These are phyloP conservation scores for Priapulus caudatus DNA, from an alignment of 2,888 invertebrate species.

Conservation along the genomic window DNA sequence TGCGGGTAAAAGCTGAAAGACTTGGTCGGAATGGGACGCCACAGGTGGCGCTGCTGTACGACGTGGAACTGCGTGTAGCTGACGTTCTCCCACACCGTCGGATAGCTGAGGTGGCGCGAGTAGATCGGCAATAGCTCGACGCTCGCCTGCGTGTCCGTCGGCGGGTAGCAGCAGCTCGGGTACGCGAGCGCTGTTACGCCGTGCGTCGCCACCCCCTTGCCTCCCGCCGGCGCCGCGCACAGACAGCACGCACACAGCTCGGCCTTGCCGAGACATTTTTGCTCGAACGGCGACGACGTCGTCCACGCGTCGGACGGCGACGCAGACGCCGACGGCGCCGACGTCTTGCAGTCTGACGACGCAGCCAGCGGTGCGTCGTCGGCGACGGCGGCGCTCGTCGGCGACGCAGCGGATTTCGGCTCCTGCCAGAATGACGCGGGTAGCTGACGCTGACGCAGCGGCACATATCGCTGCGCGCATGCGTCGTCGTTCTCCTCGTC, in stretches of 20 bases:
- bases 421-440: slow-evolving; percentile 24
- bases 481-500: not conserved
- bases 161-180: not conserved
- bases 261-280: too few species aligned
- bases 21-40: not conserved
- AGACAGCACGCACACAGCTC: not conserved
- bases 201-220: not conserved
- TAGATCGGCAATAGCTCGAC: not conserved
- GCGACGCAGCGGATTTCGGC: too few species aligned
- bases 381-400: too few species aligned
- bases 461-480: slow-evolving; percentile 9
- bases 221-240: not conserved
- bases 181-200: not conserved
- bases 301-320: not conserved
- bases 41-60: not conserved
- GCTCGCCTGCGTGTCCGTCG: not conserved
- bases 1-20: not conserved
- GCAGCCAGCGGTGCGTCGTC: not conserved
- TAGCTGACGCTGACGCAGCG: slow-evolving; percentile 18
- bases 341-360: not conserved
- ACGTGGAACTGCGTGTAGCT: not conserved
- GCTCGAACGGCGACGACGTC: too few species aligned
- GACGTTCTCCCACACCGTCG: slow-evolving; percentile 1
- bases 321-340: not conserved
- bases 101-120: not conserved